Evolutionary conservation across 2,888 invertebrate genomes (phyloP).

Genomic region (Rhaphigaster nebulosa): DNA sequence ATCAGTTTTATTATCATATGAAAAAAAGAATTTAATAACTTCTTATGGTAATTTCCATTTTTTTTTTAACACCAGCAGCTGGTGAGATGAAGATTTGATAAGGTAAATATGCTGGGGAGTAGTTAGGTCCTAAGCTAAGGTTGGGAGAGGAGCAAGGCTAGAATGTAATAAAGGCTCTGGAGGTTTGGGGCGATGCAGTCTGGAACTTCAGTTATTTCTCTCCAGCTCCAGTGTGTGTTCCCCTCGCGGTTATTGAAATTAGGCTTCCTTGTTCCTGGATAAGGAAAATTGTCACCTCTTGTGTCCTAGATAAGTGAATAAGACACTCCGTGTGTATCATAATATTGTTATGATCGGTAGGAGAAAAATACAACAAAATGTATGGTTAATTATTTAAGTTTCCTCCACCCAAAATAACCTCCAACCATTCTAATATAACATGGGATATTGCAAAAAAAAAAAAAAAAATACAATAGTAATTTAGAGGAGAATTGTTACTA

Average conservation of each 20-base stretch:
- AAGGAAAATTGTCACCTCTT: neutral
- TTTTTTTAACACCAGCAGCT: neutral
- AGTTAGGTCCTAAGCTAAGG: neutral
- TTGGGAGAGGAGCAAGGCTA: neutral
- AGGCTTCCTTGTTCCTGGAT: neutral
- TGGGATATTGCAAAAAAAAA: too few relatives aligned
- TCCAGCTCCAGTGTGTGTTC: constrained; percentile 15
- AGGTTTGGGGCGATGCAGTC: neutral
- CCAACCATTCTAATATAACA: too few relatives aligned
- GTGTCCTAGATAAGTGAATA: neutral
- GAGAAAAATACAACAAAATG: neutral
- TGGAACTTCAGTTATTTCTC: constrained; percentile 41
- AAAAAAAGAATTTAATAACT: neutral
- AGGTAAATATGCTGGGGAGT: neutral
- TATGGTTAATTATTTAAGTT: neutral
- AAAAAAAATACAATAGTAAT: too few relatives aligned
- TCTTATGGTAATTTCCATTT: neutral
- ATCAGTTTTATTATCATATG: too few relatives aligned
- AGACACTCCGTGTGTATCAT: neutral
- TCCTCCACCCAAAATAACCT: too few relatives aligned
- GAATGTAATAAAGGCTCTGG: constrained; percentile 20
- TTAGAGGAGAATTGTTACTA: too few relatives aligned
- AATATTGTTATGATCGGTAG: neutral
- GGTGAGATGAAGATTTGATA: neutral
- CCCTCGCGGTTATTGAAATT: neutral